Conservation (phyloP, 2,113 vertebrate genomes). For the Hippocampus barbouri region DNA sequence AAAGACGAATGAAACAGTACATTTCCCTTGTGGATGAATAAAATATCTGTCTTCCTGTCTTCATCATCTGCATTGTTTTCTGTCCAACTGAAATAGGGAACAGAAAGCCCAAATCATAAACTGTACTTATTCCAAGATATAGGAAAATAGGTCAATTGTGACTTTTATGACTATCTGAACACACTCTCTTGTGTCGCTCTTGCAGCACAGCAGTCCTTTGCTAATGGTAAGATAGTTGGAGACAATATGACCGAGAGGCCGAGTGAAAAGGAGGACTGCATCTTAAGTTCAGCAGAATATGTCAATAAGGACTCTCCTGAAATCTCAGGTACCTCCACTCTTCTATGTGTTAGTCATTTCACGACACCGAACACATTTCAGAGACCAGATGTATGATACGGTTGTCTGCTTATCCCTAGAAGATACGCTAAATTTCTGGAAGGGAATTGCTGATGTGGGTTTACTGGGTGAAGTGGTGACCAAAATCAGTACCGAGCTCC, state of each 20-base stretch:
- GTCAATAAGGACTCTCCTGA: background rate
- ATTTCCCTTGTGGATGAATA: too few relatives aligned
- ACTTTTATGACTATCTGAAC: background rate
- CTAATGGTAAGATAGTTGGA: background rate
- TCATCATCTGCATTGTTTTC: too few relatives aligned
- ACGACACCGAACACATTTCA: background rate
- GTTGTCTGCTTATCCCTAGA: slow-evolving; percentile 64
- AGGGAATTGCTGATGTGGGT: slow-evolving; percentile 94
- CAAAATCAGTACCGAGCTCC: slow-evolving; percentile 92
- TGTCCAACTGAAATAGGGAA: too few relatives aligned
- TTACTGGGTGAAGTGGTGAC: slow-evolving; percentile 94
- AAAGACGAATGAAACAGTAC: too few relatives aligned
- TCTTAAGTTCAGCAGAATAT: background rate
- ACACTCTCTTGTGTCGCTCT: background rate
- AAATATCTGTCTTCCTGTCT: too few relatives aligned
- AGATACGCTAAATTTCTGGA: slow-evolving; percentile 95
- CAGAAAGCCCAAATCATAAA: too few relatives aligned
- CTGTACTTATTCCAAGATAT: too few relatives aligned
- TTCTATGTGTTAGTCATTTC: background rate
- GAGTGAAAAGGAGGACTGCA: background rate
- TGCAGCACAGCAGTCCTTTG: background rate
- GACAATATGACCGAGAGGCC: background rate
- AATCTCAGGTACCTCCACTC: background rate
- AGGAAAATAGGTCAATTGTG: background rate
- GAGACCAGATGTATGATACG: background rate